A percentile compares a stretch with the other conserved stretches of the same genome.
These are phyloP conservation scores for Danionella dracula DNA, from an alignment of 2,797 vertebrate species.

Conservation along the genomic window DNA sequence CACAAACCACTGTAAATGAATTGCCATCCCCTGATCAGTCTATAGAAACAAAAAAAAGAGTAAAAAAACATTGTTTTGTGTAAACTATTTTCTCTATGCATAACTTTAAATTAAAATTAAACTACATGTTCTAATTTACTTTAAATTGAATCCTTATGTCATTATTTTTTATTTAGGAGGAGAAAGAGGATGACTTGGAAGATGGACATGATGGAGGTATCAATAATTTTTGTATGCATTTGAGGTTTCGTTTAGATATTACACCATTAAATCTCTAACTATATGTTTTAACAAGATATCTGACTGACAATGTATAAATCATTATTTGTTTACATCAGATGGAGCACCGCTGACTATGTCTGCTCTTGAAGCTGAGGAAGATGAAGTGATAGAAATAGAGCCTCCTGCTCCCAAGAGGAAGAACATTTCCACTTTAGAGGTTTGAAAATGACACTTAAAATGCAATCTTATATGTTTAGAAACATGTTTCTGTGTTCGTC, in stretches of 20 bases:
- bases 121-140: no score
- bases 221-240: not conserved
- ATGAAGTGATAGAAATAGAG: slow-evolving; percentile 67
- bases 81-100: no score
- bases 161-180: slow-evolving; percentile 26
- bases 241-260: no score
- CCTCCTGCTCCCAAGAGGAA: slow-evolving; percentile 72
- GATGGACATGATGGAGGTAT: slow-evolving; percentile 54
- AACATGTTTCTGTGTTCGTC: not conserved
- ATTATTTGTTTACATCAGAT: slow-evolving; percentile 66
- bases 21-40: no score
- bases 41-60: no score
- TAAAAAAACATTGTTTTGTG: no score
- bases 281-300: no score
- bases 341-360: slow-evolving; percentile 66
- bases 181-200: slow-evolving; percentile 55
- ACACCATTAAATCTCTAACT: no score
- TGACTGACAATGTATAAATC: not conserved
- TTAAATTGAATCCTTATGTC: no score
- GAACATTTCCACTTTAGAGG: slow-evolving; percentile 77
- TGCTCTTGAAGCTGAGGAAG: slow-evolving; percentile 67
- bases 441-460: slow-evolving; percentile 39
- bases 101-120: no score
- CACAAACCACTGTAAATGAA: no score
- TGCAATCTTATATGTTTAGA: not conserved